Evolutionary conservation across 37 sponge, comb jelly and placozoan genomes (phyloP).

Genomic region (Cladorhizidae sp.): DNA sequence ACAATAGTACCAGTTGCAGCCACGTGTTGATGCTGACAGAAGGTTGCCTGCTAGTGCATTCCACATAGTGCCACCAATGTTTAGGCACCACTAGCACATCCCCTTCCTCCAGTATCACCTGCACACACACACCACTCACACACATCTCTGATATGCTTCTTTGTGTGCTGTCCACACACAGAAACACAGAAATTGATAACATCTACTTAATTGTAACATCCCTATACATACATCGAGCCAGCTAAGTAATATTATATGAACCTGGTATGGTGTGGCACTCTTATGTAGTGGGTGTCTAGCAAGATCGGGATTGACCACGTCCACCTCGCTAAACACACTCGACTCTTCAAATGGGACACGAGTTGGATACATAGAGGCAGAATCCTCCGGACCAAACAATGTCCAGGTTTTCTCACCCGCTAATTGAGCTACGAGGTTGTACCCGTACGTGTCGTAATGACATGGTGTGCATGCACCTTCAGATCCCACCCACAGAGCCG

Average conservation of each 20-base stretch:
- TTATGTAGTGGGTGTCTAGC: constrained; percentile 46
- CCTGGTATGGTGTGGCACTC: constrained; percentile 52
- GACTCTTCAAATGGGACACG: constrained; percentile 96
- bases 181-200: too few species aligned
- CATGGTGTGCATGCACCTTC: constrained; percentile 93
- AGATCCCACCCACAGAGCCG: constrained; percentile 90
- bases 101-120: constrained; percentile 67
- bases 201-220: too few species aligned
- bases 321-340: constrained; percentile 88
- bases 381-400: constrained; percentile 72
- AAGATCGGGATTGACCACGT: constrained; percentile 67
- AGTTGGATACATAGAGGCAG: constrained; percentile 75
- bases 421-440: constrained; percentile 92
- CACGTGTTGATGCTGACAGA: constrained; percentile 94
- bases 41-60: constrained; percentile 54
- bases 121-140: neutral
- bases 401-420: constrained; percentile 85
- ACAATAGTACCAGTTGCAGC: constrained; percentile 71
- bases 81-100: constrained; percentile 89
- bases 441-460: constrained; percentile 96
- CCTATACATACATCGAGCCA: too few species aligned
- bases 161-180: too few species aligned
- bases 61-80: constrained; percentile 98
- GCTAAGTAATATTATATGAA: too few species aligned
- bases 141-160: too few species aligned